Evolutionary conservation across 2,113 vertebrate species (phyloP).

Genomic region (Atherinomorus stipes): DNA sequence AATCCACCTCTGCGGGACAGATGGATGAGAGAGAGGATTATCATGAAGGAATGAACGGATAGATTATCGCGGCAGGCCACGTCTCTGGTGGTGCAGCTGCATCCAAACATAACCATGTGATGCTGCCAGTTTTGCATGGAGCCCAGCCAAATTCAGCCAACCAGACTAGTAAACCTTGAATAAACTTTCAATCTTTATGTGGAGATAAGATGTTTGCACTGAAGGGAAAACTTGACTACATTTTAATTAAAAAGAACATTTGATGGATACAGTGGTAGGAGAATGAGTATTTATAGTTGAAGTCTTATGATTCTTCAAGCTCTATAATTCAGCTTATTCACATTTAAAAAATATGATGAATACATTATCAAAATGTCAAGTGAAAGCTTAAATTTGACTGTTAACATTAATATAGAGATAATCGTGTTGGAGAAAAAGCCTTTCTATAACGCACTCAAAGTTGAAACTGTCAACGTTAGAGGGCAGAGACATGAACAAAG

Average conservation of each 20-base stretch:
- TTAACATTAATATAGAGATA: background rate
- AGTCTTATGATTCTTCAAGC: background rate
- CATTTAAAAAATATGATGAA: conserved; percentile 6
- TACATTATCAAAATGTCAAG: conserved; percentile 12
- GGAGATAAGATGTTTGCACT: background rate
- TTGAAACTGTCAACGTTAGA: background rate
- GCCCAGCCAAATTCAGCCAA: conserved; percentile 4
- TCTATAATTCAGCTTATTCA: background rate
- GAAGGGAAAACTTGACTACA: background rate
- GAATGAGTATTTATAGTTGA: background rate
- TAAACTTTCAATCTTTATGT: background rate
- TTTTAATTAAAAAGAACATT: background rate
- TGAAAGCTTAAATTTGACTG: background rate
- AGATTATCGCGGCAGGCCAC: conserved; percentile 15
- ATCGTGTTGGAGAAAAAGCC: background rate
- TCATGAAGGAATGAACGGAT: conserved; percentile 4
- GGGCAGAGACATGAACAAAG: too few relatives aligned
- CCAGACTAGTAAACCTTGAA: background rate
- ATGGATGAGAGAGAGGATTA: conserved; percentile 23
- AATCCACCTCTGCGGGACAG: conserved; percentile 91
- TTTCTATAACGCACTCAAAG: background rate
- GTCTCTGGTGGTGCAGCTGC: background rate
- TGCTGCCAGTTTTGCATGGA: background rate
- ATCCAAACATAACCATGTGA: background rate
- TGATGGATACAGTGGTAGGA: conserved; percentile 1